A percentile compares a stretch with the other conserved stretches of the same genome.
Evolutionary conservation across 2,113 vertebrate species (phyloP).

Genomic region (Cairina moschata): DNA sequence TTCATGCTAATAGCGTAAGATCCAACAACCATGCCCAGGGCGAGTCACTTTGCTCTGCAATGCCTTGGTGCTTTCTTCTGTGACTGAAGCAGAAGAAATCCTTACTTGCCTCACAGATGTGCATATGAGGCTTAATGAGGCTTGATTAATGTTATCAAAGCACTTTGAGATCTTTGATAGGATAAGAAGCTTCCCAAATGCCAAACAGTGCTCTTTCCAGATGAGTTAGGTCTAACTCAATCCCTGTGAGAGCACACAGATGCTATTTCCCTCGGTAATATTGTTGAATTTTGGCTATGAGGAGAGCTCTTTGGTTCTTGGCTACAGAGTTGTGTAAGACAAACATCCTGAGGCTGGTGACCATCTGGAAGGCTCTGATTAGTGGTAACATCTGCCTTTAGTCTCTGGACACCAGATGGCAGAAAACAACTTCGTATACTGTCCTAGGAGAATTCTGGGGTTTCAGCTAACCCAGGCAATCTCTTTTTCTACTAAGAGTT

Average conservation of each 20-base stretch:
- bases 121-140: neutral
- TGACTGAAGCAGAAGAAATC: neutral
- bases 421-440: neutral
- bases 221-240: neutral
- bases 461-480: neutral
- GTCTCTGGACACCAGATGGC: constrained; percentile 34
- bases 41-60: neutral
- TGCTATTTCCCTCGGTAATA: neutral
- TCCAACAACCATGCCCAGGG: neutral
- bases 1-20: neutral
- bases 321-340: neutral
- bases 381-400: constrained; percentile 31
- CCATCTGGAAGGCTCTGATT: constrained; percentile 31
- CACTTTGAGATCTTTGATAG: neutral
- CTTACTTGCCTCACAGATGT: neutral
- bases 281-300: neutral
- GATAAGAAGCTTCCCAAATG: neutral
- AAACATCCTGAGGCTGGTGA: constrained; percentile 54
- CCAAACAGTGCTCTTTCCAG: neutral
- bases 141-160: constrained; percentile 19
- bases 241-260: neutral
- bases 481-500: neutral
- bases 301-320: neutral
- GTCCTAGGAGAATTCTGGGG: neutral
- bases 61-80: neutral